Base-by-base conservation (phyloP, 1,140 invertebrate species). In the Sesamia nonagrioides region DNA sequence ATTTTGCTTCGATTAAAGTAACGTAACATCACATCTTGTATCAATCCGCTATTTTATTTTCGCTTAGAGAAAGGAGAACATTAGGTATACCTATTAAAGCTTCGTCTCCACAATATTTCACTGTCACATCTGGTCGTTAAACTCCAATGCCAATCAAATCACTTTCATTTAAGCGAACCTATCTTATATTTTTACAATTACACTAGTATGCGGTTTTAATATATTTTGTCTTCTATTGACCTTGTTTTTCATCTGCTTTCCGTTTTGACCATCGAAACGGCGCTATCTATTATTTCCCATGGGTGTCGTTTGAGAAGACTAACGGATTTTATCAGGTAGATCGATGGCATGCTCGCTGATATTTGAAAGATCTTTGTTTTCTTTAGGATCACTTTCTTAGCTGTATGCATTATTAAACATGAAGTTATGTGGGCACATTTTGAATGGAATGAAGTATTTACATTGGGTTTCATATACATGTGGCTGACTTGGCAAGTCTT, bases 101-200 rank as follows among this genome's bases (percentile, higher is more conserved):
- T 42, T 42, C 37, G 61, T 42, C 11, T 11, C 17, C 15, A 42
- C 8, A 18, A 66, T 42, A 40, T 66, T 66, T 66, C 61, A 66
- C 61, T 66, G 61, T 66, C 61, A 42, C 61, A 66, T 42, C 54
- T 58, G 54, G 54, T 15, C 61, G 61, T 66, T 42, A 21, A 45
- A 66, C 37, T 66, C 61, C 61, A n/a, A 15, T 66, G 61, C 61
- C 61, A 66, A 66, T 66, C 61, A 66, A 66, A 66, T 66, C 61
- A 66, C 42, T 66, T 15, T 42, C 35, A 42, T 42, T 66, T n/a
- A 42, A 18, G 37, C 61, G 61, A n/a, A n/a, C n/a, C n/a, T 66
- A 42, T 42, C 37, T 66, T 66, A 66, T 66, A 17, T 17, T 40
- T 6, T 42, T 66, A 66, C 35, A 63, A 63, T 63, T 63, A 63